Evolutionary conservation across 2,797 vertebrate species (phyloP).

Genomic region (Otus scops): DNA sequence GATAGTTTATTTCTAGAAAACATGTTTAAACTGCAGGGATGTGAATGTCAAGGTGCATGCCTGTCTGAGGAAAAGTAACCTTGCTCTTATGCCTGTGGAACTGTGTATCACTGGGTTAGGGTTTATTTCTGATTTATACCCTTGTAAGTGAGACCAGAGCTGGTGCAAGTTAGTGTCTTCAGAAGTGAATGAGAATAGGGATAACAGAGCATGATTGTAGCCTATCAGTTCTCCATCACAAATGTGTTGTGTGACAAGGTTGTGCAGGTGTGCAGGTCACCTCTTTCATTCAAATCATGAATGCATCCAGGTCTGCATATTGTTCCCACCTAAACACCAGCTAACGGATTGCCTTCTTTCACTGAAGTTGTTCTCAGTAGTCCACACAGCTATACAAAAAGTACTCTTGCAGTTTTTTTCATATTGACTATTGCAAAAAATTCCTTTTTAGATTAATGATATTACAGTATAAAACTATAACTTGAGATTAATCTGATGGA

Average conservation of each 20-base stretch:
- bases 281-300: not conserved
- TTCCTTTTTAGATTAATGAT: not conserved
- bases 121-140: not conserved
- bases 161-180: not conserved
- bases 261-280: not conserved
- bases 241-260: not conserved
- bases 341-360: not conserved
- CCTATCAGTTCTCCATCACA: not conserved
- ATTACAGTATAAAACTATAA: not conserved
- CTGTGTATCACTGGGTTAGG: not conserved
- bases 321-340: not conserved
- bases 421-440: not conserved
- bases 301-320: not conserved
- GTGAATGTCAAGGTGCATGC: not conserved
- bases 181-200: not conserved
- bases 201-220: not conserved
- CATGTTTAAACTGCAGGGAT: not conserved
- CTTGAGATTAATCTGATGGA: not conserved
- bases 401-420: not conserved
- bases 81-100: not conserved
- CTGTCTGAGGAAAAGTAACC: not conserved
- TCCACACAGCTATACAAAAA: not conserved
- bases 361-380: not conserved
- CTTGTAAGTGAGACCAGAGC: not conserved
- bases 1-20: not conserved